Evolutionary conservation across 1,140 invertebrate genomes (phyloP), one percentile per base, ranked within the genome.

Genomic region (Ooceraea biroi): DNA sequence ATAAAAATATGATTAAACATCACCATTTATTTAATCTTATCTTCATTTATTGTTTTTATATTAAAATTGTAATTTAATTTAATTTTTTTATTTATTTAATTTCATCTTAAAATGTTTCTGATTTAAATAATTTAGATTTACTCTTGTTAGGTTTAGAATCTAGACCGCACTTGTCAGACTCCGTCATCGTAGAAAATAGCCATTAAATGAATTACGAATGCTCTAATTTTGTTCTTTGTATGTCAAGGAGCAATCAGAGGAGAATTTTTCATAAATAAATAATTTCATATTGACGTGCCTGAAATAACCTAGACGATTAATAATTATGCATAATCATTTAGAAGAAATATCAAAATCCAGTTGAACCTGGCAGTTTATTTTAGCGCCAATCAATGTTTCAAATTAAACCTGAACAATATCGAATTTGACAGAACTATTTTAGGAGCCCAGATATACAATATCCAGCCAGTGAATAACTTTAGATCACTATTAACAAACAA

Each of bases 131-230:
- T 55, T n/a, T 69, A 11, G 55, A 69, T 30, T 27, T n/a, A 25
- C n/a, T 68, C 19, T 27, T 30, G 36, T 57, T 80, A 57, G 57
- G 41, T 44, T 78, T 78, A 46, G 50, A 80, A 58, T 71, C 52
- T 55, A 69, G 50, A 58, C 44, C 36, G 8, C 52, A 57, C 27
- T 52, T 12, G 36, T 69, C 63, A 78, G 48, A 11, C 1, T 17
- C 27, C 61, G 48, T 78, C 63, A 57, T 80, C 76, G 36, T 48
- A 58, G 36, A 46, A 80, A 71, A 80, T 80, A 80, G 36, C 36
- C 27, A 46, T 58, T 71, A 44, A 55, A 52, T 2, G 50, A 25
- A 55, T 78, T 68, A 78, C 48, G 19, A 69, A 78, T 55, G 30
- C 10, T 52, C 48, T 27, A 69, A 69, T 78, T 69, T 55, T 12